A percentile compares a stretch with the other conserved stretches of the same genome.
Evolutionary conservation across 1,140 invertebrate genomes (phyloP).

Genomic region (Sitobion miscanthi): DNA sequence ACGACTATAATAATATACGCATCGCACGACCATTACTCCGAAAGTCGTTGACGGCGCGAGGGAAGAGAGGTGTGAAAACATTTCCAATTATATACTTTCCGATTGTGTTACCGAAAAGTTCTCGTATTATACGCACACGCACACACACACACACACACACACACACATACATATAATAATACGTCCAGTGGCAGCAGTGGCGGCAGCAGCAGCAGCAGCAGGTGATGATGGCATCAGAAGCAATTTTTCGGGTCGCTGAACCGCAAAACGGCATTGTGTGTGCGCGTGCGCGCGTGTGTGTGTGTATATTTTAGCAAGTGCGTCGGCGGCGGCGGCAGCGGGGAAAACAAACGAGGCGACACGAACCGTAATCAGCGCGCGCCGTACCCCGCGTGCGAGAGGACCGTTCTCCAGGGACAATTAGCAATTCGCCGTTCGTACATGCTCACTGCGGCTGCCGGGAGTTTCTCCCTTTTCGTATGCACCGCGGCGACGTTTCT

Average conservation of each 20-base stretch:
- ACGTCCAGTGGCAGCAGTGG: not conserved
- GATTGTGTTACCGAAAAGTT: slow-evolving; percentile 46
- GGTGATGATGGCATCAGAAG: slow-evolving; percentile 45
- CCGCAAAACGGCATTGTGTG: slow-evolving; percentile 52
- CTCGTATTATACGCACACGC: not conserved
- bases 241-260: slow-evolving; percentile 56
- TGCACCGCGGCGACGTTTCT: not conserved
- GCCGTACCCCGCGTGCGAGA: not conserved
- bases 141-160: not conserved
- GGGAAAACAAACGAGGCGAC: slow-evolving; percentile 43
- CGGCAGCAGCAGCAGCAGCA: slow-evolving; percentile 34
- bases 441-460: not conserved
- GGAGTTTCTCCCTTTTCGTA: not conserved
- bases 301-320: slow-evolving; percentile 37
- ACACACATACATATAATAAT: not conserved
- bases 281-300: too few relatives aligned
- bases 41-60: not conserved
- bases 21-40: not conserved
- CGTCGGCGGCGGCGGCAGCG: slow-evolving; percentile 7
- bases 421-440: slow-evolving; percentile 47
- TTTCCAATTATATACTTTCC: slow-evolving; percentile 56
- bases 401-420: slow-evolving; percentile 39
- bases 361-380: slow-evolving; percentile 47
- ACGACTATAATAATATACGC: not conserved
- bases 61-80: slow-evolving; percentile 19